These are phyloP conservation scores for Stenoptilia bipunctidactyla DNA, from an alignment of 2,888 invertebrate genomes.

Conservation along the genomic window DNA sequence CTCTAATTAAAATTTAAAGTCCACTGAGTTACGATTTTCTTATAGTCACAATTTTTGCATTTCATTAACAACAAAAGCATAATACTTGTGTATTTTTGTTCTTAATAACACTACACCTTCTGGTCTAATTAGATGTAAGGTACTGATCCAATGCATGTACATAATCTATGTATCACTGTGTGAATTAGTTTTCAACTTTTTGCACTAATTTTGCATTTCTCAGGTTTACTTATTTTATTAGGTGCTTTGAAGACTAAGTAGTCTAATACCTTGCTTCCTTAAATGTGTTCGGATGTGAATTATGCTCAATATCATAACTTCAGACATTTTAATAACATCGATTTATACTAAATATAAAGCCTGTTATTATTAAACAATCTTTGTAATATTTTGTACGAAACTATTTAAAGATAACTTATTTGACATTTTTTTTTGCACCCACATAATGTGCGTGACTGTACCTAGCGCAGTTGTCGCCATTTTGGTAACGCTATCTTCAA, in stretches of 20 bases:
- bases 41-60: constrained; percentile 68
- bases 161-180: constrained; percentile 14
- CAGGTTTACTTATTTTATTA: constrained; percentile 18
- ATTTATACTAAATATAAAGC: no score
- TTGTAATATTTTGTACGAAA: no score
- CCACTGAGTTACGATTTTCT: constrained; percentile 21
- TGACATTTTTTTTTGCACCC: no score
- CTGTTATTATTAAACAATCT: no score
- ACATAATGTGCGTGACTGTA: no score
- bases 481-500: no score
- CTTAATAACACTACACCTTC: constrained; percentile 38
- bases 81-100: constrained; percentile 41
- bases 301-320: constrained; percentile 50
- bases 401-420: no score
- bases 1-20: constrained; percentile 19
- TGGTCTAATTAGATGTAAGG: constrained; percentile 47
- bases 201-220: constrained; percentile 24
- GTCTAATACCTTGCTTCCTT: constrained; percentile 49
- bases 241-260: constrained; percentile 30
- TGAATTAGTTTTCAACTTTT: constrained; percentile 2
- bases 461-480: no score
- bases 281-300: constrained; percentile 56
- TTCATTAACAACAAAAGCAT: constrained; percentile 61
- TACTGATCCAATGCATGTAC: constrained; percentile 3
- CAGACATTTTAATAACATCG: no score